Conservation (phyloP, 2,888 invertebrate genomes). For the Drosophila niveifrons region DNA sequence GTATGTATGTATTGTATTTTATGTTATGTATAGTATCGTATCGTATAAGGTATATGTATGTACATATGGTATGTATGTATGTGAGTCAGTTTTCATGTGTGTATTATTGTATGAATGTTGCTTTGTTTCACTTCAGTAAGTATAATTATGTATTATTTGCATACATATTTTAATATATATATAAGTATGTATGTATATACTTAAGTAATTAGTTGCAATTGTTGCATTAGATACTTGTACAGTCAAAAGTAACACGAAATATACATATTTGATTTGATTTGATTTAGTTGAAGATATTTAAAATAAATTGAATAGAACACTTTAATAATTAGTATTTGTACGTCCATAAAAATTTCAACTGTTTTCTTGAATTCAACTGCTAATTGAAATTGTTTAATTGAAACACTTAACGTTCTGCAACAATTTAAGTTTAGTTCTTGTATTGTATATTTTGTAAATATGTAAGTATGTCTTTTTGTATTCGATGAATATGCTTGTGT, state of each 20-base stretch:
- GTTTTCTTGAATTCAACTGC: constrained; percentile 48
- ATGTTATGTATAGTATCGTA: constrained; percentile 16
- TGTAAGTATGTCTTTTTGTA: constrained; percentile 20
- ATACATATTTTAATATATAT: constrained; percentile 48
- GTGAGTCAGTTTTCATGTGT: constrained; percentile 4
- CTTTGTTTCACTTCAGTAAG: constrained; percentile 32
- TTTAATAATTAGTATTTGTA: constrained; percentile 33
- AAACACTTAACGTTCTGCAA: constrained; percentile 61
- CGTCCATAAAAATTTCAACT: constrained; percentile 45
- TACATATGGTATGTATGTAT: constrained; percentile 38
- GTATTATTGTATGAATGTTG: constrained; percentile 17
- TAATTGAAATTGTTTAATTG: constrained; percentile 59
- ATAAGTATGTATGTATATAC: constrained; percentile 29
- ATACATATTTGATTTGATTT: constrained; percentile 43
- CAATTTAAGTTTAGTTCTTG: constrained; percentile 51
- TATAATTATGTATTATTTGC: constrained; percentile 40
- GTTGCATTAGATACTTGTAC: constrained; percentile 42
- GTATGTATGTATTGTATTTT: constrained; percentile 28
- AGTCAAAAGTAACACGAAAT: constrained; percentile 70
- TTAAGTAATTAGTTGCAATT: constrained; percentile 38
- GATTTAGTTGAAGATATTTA: constrained; percentile 44
- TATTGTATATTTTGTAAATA: constrained; percentile 33
- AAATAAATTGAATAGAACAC: constrained; percentile 67
- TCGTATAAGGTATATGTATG: constrained; percentile 27
- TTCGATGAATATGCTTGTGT: constrained; percentile 24